Evolutionary conservation across 2,888 invertebrate species (phyloP).

Genomic region (Phyllotreta cruciferae): DNA sequence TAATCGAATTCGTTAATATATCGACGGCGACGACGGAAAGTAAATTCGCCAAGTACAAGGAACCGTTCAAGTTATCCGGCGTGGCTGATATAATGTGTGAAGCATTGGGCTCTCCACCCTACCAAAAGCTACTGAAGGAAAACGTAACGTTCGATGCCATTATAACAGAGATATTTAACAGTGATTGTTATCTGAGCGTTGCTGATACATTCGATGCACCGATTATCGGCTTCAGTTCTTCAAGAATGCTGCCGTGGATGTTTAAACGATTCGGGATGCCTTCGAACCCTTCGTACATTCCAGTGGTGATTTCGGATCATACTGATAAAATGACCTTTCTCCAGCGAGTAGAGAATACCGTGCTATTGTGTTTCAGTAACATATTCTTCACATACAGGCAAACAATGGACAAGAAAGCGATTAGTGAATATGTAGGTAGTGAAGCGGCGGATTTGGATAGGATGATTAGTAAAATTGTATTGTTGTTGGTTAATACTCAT

Average conservation of each 20-base stretch:
- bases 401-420: conserved; percentile 40
- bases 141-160: conserved; percentile 69
- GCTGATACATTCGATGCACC: conserved; percentile 69
- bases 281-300: conserved; percentile 58
- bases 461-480: conserved; percentile 46
- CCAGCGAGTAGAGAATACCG: conserved; percentile 46
- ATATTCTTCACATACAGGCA: conserved; percentile 58
- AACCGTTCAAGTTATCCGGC: background rate
- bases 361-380: conserved; percentile 5
- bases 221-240: conserved; percentile 57
- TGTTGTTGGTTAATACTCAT: conserved; percentile 62
- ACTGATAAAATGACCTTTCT: conserved; percentile 47
- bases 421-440: conserved; percentile 48
- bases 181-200: conserved; percentile 72
- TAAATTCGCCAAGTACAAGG: conserved; percentile 5
- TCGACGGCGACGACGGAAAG: background rate
- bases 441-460: conserved; percentile 46
- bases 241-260: conserved; percentile 55
- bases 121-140: conserved; percentile 56
- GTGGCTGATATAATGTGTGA: conserved; percentile 28
- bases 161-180: conserved; percentile 72
- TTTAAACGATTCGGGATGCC: conserved; percentile 59
- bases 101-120: conserved; percentile 17
- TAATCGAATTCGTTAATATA: conserved; percentile 16
- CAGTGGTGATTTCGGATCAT: conserved; percentile 57